These are phyloP conservation scores for Macrosoma leucophasiata DNA, from an alignment of 2,888 invertebrate genomes.

Conservation along the genomic window DNA sequence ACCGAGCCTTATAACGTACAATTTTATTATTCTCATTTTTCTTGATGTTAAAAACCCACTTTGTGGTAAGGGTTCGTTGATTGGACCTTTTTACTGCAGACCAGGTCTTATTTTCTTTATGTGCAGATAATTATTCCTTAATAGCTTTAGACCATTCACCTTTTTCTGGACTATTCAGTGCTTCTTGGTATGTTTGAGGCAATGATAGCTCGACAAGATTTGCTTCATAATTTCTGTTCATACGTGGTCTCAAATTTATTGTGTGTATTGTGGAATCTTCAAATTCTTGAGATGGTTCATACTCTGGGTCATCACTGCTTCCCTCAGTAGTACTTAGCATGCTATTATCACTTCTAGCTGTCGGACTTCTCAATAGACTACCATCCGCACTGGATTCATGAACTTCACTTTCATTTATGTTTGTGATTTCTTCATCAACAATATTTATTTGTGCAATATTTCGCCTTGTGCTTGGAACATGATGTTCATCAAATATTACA, in stretches of 20 bases:
- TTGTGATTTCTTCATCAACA: too few relatives aligned
- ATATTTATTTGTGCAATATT: too few relatives aligned
- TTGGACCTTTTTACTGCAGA: conserved; percentile 12
- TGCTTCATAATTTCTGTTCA: conserved; percentile 21
- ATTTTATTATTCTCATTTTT: conserved; percentile 16
- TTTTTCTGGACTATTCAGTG: conserved; percentile 19
- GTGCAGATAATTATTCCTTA: conserved; percentile 23
- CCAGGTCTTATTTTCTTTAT: conserved; percentile 27
- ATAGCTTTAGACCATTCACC: conserved; percentile 23
- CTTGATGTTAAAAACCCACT: conserved; percentile 28
- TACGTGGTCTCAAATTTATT: conserved; percentile 25
- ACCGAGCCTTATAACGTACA: conserved; percentile 19
- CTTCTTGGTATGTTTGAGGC: conserved; percentile 27
- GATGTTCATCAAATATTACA: not conserved
- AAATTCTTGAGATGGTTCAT: conserved; percentile 26
- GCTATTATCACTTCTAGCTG: conserved; percentile 21
- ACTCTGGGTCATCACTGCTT: conserved; percentile 17
- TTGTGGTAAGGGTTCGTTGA: conserved; percentile 23
- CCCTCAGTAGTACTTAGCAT: too few relatives aligned
- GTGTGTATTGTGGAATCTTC: conserved; percentile 6
- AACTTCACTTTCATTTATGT: too few relatives aligned
- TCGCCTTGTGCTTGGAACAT: not conserved
- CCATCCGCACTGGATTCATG: too few relatives aligned
- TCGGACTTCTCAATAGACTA: too few relatives aligned
- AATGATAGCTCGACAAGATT: conserved; percentile 24